Evolutionary conservation across 2,888 invertebrate species (phyloP).

Genomic region (Sarcophaga subvicina): DNA sequence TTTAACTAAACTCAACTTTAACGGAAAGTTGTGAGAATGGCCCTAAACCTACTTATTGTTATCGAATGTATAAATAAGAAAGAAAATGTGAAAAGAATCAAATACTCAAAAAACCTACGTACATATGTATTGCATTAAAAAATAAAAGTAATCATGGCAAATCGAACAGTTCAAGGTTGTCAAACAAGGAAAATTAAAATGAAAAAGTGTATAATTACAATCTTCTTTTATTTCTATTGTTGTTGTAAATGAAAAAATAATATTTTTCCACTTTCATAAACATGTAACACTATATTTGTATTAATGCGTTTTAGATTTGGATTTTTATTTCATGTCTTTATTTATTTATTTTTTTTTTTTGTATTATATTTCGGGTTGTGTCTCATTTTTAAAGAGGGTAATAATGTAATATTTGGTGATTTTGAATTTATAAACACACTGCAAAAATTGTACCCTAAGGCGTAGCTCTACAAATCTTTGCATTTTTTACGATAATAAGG

Average conservation of each 20-base stretch:
- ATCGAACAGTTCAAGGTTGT: too few species aligned
- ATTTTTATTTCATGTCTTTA: too few species aligned
- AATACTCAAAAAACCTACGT: too few species aligned
- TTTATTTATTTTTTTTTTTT: too few species aligned
- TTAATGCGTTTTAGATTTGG: slow-evolving; percentile 34
- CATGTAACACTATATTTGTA: slow-evolving; percentile 17
- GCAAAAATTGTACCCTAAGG: not conserved
- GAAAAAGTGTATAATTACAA: not conserved
- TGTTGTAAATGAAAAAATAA: not conserved
- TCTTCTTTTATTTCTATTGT: not conserved
- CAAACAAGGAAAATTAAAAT: too few species aligned
- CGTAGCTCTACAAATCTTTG: not conserved
- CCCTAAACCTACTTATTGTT: too few species aligned
- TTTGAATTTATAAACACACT: slow-evolving; percentile 20
- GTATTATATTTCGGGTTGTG: not conserved
- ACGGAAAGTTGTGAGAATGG: too few species aligned
- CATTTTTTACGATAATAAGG: not conserved
- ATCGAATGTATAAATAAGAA: too few species aligned
- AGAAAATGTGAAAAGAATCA: too few species aligned
- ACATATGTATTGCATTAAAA: too few species aligned
- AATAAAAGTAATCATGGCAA: too few species aligned
- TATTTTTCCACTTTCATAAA: slow-evolving; percentile 13
- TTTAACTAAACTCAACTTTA: too few species aligned
- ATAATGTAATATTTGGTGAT: slow-evolving; percentile 35
- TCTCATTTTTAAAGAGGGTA: not conserved